Percentiles rank a stretch among this genome's conserved stretches.
Evolutionary conservation across 2,113 vertebrate genomes (phyloP).

Genomic region (Pardalotus punctatus): DNA sequence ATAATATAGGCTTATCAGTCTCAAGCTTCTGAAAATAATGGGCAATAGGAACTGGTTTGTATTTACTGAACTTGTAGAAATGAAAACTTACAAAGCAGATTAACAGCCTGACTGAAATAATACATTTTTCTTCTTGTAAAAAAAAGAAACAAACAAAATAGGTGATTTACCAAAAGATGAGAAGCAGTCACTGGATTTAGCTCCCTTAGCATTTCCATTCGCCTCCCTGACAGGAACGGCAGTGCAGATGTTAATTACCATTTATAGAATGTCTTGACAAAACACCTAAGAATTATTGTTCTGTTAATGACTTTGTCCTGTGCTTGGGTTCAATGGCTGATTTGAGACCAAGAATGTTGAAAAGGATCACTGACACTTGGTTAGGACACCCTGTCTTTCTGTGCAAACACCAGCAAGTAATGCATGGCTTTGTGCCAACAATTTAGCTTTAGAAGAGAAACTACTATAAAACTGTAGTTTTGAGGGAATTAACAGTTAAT

Average conservation of each 20-base stretch:
- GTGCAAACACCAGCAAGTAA: background rate
- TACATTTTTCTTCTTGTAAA: background rate
- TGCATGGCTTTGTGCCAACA: background rate
- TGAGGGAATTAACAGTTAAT: background rate
- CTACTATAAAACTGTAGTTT: background rate
- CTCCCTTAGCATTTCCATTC: constrained; percentile 24
- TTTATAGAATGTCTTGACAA: constrained; percentile 11
- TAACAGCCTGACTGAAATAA: background rate
- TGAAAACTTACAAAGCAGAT: background rate
- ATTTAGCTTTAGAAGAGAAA: constrained; percentile 10
- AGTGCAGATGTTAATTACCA: constrained; percentile 31
- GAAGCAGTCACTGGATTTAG: background rate
- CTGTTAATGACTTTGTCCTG: background rate
- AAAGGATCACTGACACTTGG: background rate
- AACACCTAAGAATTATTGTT: constrained; percentile 19
- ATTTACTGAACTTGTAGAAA: background rate
- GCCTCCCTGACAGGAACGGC: background rate
- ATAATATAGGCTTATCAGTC: background rate
- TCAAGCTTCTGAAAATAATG: background rate
- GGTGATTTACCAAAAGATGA: background rate
- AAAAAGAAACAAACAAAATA: background rate
- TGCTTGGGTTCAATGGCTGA: background rate
- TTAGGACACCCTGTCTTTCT: background rate
- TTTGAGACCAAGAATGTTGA: background rate
- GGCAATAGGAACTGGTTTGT: background rate